Conservation (phyloP, 1,140 invertebrate species). For the Sitobion miscanthi region DNA sequence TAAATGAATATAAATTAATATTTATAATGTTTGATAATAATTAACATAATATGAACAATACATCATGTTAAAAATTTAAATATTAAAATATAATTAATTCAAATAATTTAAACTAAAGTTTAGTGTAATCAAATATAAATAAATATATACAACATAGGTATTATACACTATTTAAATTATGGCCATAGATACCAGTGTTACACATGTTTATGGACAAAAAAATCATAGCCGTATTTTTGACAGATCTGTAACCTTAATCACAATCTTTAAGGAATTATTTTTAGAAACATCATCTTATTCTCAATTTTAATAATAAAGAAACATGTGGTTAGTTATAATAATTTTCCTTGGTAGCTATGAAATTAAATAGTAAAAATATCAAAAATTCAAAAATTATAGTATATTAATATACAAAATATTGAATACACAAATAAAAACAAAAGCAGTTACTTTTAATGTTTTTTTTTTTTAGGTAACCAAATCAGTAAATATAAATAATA, state of each 20-base stretch:
- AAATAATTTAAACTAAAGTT: background rate
- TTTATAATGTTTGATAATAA: background rate
- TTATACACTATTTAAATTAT: background rate
- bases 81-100: background rate
- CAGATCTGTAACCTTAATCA: background rate
- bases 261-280: background rate
- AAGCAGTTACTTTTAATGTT: background rate
- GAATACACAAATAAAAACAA: background rate
- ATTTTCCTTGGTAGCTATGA: background rate
- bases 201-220: background rate
- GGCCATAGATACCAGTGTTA: background rate
- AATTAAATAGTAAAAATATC: background rate
- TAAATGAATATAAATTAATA: background rate
- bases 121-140: background rate
- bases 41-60: background rate
- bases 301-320: background rate
- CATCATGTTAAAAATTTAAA: background rate
- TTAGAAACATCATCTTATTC: background rate
- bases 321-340: background rate
- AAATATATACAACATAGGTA: background rate
- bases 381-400: background rate
- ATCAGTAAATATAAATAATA: background rate
- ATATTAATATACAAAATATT: background rate
- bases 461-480: background rate
- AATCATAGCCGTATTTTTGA: background rate